Base-by-base conservation (phyloP, 2,888 invertebrate genomes). In the Ennomos erosarius region DNA sequence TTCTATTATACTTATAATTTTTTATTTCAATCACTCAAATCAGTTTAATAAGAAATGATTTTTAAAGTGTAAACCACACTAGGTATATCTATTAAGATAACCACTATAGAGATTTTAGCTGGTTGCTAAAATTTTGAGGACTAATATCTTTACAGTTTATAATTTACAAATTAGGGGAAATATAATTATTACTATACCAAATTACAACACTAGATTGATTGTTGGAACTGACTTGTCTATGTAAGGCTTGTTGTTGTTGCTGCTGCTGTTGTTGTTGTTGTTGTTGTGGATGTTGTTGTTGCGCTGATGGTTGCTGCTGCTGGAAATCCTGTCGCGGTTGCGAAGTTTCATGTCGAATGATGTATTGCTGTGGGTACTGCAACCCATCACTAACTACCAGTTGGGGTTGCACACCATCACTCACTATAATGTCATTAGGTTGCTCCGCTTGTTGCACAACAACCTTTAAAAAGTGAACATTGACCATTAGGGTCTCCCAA, bases 401-500 rank as follows among this genome's bases (percentile, higher is more conserved):
- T 62, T 90, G 90, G 55, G 75, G 79, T 74, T 88, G 92, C 11
- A 88, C 90, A 62, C 84, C 83, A 65, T 92, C 91, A 75, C 92
- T 93, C 73, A 93, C 91, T 82, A 93, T 89, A 75, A 93, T 93
- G 75, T 93, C 93, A 82, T 93, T 91, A 57, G 91, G 83, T 57
- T 90, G 90, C 64, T 94, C 91, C 55, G 93, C 81, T 81, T 93
- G 93, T 70, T 91, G 90, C 64, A 93, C 92, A 65, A 93, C 92
- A 75, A 93, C 89, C 93, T 92, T 65, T 9, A 9, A 26, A 33
- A 54, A 34, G 34, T 44, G 13, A 13, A 43, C 43, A 49, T 13
- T 43, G 34, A 59, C 35, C 6, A 45, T 6, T 54, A 11, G 12
- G 11, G 10, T 10, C 6, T 35, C 26, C 6, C 26, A 26, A 4